These are phyloP conservation scores for Coremacera marginata DNA, from an alignment of 2,888 invertebrate species.

Conservation along the genomic window DNA sequence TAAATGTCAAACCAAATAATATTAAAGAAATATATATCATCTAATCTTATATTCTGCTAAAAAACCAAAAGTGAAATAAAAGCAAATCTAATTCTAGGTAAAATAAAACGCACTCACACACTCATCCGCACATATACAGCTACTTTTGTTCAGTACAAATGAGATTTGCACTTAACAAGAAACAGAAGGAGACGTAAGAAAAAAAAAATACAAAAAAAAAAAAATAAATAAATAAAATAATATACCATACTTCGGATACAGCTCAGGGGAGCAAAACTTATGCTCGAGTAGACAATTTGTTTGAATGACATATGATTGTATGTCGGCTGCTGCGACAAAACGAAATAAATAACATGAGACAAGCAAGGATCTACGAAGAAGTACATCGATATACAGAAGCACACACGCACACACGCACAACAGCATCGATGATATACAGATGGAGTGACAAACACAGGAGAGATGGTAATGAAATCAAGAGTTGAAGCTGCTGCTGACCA, in stretches of 20 bases:
- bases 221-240: too few species aligned
- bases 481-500: not conserved
- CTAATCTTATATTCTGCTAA: too few species aligned
- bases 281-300: not conserved
- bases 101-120: not conserved
- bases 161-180: not conserved
- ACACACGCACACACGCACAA: too few species aligned
- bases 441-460: not conserved
- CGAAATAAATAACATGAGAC: slow-evolving; percentile 19
- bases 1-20: too few species aligned
- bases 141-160: not conserved
- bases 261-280: not conserved
- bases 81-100: not conserved
- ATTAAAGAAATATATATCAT: too few species aligned
- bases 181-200: not conserved
- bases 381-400: not conserved
- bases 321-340: slow-evolving; percentile 20
- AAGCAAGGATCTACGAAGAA: not conserved
- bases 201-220: not conserved
- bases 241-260: not conserved
- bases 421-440: not conserved
- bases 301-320: not conserved
- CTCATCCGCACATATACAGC: not conserved
- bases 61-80: not conserved
- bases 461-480: not conserved